phyloP scores from a whole-genome alignment of 2,888 invertebrate species.

The Tricholauxania praeusta region DNA sequence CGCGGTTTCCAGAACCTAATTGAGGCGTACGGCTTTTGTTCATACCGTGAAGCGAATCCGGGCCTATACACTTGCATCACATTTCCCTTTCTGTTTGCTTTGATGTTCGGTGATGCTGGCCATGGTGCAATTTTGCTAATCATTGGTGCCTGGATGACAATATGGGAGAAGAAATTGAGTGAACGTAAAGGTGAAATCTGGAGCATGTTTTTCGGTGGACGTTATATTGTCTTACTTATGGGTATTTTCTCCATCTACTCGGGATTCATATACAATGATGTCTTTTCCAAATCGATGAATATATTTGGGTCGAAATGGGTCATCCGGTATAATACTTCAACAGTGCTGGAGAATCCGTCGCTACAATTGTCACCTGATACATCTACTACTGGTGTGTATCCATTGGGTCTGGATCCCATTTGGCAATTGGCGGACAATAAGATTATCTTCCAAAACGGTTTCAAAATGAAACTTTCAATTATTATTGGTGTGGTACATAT shows the following conservation, averaged over 20 bases:
- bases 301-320: constrained; percentile 92
- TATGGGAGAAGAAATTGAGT: constrained; percentile 81
- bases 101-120: constrained; percentile 97
- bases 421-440: constrained; percentile 88
- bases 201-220: constrained; percentile 96
- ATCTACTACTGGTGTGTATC: constrained; percentile 70
- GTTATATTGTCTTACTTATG: constrained; percentile 97
- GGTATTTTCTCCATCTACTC: constrained; percentile 98
- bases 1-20: constrained; percentile 92
- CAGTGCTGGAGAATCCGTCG: constrained; percentile 64
- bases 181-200: constrained; percentile 88
- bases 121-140: constrained; percentile 87
- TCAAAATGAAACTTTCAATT: constrained; percentile 96
- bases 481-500: constrained; percentile 94
- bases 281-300: constrained; percentile 95
- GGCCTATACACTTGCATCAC: constrained; percentile 90
- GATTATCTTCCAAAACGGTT: constrained; percentile 93
- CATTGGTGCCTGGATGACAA: constrained; percentile 85
- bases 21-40: constrained; percentile 92
- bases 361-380: constrained; percentile 76
- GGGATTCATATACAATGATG: constrained; percentile 97
- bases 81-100: constrained; percentile 94
- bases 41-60: constrained; percentile 93
- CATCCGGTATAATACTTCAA: constrained; percentile 70
- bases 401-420: constrained; percentile 85